phyloP scores from a whole-genome alignment of 2,888 invertebrate genomes.

The Cancer borealis region DNA sequence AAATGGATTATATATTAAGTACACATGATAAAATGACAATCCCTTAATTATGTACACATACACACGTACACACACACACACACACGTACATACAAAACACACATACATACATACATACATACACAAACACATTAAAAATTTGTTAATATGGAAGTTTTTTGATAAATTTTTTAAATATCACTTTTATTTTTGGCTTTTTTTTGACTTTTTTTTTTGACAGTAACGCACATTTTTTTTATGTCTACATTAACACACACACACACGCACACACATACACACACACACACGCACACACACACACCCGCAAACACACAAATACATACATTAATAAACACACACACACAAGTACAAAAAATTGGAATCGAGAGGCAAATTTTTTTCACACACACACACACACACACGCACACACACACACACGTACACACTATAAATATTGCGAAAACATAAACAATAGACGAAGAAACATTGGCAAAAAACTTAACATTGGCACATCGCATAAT shows the following conservation, averaged over 20 bases:
- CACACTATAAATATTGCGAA: slow-evolving; percentile 57
- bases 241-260: not conserved
- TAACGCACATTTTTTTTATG: too few species aligned
- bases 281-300: not conserved
- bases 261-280: not conserved
- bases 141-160: too few species aligned
- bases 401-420: slow-evolving; percentile 59
- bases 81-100: not conserved
- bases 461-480: not conserved
- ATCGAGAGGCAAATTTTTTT: too few species aligned
- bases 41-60: not conserved
- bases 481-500: not conserved
- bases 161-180: too few species aligned
- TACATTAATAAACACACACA: not conserved
- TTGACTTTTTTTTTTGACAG: too few species aligned
- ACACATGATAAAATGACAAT: too few species aligned
- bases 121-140: not conserved
- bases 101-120: not conserved
- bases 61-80: not conserved
- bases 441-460: not conserved
- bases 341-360: not conserved
- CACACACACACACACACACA: not conserved
- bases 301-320: not conserved
- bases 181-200: too few species aligned
- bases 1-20: too few species aligned